Base-by-base conservation (phyloP, 2,113 vertebrate species). In the Perca fluviatilis region DNA sequence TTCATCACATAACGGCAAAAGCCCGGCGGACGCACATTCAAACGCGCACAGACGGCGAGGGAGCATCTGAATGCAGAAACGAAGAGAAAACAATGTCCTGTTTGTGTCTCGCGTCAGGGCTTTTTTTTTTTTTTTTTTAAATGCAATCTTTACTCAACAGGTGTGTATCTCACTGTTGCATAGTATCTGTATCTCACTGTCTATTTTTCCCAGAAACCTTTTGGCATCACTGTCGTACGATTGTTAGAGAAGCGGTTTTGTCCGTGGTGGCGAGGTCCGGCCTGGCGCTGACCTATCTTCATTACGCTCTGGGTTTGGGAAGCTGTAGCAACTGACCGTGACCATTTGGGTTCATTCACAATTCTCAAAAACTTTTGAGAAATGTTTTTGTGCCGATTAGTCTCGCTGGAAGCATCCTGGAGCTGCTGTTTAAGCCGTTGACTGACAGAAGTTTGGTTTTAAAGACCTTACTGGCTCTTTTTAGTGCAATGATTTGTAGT, bases 41-140 rank as follows among this genome's bases (percentile, higher is more conserved):
- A 61, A 79, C 66, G 4, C 8, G 2, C 25, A 61, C 64, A 68
- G 60, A 69, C 46, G 19, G 40, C 33, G 36, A 71, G 43, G 58
- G 62, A 73, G 77, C 25, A 18, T 64, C 86, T 77, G 72, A 53
- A 46, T 33, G 19, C 30, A 71, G 77, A 91, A 84, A 86, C 75
- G 40, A 75, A 73, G 49, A 82, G 82, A 85, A 84, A 64, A 77
- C 56, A 13, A 58, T 6, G 64, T 85, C 27, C 50, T 27, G 60
- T 90, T 88, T 71, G 63, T 75, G 72, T 85, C 57, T 64, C 3
- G 7, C 68, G 53, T 86, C 66, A 58, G 36, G 47, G 60, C 83
- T 88, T 58, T 91, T 91, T 90, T 90, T 83, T 40, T 88, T 62
- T 88, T 58, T 91, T 91, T 90, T 90, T 83, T 40, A 86, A 58